A percentile compares a stretch with the other conserved stretches of the same genome.
These are phyloP conservation scores for Cinara cedri DNA, from an alignment of 2,888 invertebrate genomes.

Conservation along the genomic window DNA sequence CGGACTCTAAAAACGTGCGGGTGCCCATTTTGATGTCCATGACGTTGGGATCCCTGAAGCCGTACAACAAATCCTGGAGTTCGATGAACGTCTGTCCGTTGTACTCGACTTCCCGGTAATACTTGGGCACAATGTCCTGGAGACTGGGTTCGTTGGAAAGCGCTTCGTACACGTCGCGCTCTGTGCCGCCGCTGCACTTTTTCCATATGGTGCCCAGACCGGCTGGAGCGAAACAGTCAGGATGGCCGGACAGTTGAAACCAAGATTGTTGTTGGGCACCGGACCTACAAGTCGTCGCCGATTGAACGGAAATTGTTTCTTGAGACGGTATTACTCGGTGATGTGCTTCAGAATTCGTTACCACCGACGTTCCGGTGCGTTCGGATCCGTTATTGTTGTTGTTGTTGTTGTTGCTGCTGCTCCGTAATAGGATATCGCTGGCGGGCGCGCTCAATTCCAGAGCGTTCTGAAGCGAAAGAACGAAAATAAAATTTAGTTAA, in stretches of 20 bases:
- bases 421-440: slow-evolving; percentile 77
- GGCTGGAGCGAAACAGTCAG: slow-evolving; percentile 89
- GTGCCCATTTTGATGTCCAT: slow-evolving; percentile 99
- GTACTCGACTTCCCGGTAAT: slow-evolving; percentile 82
- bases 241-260: slow-evolving; percentile 93
- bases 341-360: not conserved
- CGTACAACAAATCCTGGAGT: slow-evolving; percentile 89
- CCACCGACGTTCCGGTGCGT: not conserved
- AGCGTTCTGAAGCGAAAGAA: slow-evolving; percentile 77
- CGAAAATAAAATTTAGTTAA: slow-evolving; percentile 62
- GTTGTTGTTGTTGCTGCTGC: not conserved
- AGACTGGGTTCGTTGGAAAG: slow-evolving; percentile 77
- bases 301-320: not conserved
- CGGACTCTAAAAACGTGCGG: slow-evolving; percentile 92
- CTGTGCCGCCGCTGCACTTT: slow-evolving; percentile 77
- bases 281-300: slow-evolving; percentile 63
- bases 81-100: slow-evolving; percentile 87
- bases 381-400: not conserved
- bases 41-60: slow-evolving; percentile 89
- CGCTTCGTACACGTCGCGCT: slow-evolving; percentile 79
- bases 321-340: not conserved
- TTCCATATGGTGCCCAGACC: slow-evolving; percentile 95
- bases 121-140: slow-evolving; percentile 65
- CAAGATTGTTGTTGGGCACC: slow-evolving; percentile 64
- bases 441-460: slow-evolving; percentile 89